Conservation (phyloP, 2,888 invertebrate species). For the Tineola bisselliella region DNA sequence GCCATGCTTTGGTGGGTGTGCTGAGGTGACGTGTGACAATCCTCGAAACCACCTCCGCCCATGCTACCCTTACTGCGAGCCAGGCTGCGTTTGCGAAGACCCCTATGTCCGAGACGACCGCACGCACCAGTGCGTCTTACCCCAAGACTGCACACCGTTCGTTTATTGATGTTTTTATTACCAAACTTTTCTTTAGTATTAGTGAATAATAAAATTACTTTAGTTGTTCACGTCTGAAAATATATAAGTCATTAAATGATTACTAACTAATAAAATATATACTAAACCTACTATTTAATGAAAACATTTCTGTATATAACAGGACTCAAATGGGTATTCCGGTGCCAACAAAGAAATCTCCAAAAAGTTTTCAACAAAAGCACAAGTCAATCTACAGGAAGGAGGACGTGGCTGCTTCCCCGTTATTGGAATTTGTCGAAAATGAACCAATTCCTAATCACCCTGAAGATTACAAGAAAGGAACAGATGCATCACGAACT, state of each 20-base stretch:
- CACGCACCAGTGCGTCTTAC: constrained; percentile 55
- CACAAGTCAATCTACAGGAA: constrained; percentile 27
- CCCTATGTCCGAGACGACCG: constrained; percentile 57
- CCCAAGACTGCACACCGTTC: constrained; percentile 57
- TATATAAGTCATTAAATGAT: no score
- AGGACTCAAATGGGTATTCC: constrained; percentile 64
- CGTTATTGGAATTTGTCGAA: constrained; percentile 25
- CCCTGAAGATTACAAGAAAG: constrained; percentile 35
- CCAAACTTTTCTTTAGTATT: not conserved
- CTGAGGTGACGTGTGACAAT: constrained; percentile 59
- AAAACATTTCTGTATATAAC: no score
- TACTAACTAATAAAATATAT: no score
- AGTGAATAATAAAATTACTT: not conserved
- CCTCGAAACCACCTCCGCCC: constrained; percentile 56
- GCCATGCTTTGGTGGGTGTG: constrained; percentile 57
- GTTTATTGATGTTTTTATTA: constrained; percentile 21
- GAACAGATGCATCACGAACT: constrained; percentile 48
- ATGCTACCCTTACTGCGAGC: constrained; percentile 61
- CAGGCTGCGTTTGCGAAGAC: constrained; percentile 55
- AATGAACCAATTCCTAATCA: constrained; percentile 26
- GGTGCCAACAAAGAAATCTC: constrained; percentile 38
- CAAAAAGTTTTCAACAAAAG: constrained; percentile 25
- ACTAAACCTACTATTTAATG: constrained; percentile 15
- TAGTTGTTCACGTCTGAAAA: not conserved
- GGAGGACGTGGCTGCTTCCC: constrained; percentile 25